Conservation (phyloP, 2,888 invertebrate genomes). For the Aproaerema taeniolella region DNA sequence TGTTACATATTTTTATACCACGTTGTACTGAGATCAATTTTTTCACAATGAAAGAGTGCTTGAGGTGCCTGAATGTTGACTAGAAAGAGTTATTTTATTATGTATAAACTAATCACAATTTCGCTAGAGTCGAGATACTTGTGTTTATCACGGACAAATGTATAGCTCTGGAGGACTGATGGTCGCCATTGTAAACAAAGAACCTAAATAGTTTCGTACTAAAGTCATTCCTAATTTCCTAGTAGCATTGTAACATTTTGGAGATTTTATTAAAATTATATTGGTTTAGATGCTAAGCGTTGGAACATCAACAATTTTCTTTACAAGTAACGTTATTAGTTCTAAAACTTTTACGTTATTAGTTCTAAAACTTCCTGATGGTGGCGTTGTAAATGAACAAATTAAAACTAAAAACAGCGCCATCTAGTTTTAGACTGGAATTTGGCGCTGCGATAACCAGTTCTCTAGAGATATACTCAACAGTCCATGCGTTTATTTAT, state of each 20-base stretch:
- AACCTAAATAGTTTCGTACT: not conserved
- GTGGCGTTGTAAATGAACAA: not conserved
- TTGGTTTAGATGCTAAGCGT: no score
- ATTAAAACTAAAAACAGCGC: no score
- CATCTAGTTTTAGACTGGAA: no score
- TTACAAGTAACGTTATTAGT: not conserved
- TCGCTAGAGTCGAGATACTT: not conserved
- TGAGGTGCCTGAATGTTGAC: conserved; percentile 30
- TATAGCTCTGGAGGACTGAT: no score
- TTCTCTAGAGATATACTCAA: no score
- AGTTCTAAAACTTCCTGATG: no score
- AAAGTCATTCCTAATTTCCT: not conserved
- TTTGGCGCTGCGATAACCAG: no score
- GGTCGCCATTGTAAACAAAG: no score
- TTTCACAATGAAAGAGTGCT: conserved; percentile 27
- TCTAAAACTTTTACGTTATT: not conserved
- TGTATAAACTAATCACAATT: not conserved
- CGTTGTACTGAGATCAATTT: conserved; percentile 31
- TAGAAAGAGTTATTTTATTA: not conserved
- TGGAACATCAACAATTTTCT: no score
- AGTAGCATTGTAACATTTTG: not conserved
- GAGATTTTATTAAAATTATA: not conserved
- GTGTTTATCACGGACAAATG: not conserved
- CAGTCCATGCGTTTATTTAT: no score
- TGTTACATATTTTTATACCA: conserved; percentile 1